Evolutionary conservation across 2,888 invertebrate genomes (phyloP), one percentile per base, ranked within the genome.

Genomic region (Nephrotoma flavescens): DNA sequence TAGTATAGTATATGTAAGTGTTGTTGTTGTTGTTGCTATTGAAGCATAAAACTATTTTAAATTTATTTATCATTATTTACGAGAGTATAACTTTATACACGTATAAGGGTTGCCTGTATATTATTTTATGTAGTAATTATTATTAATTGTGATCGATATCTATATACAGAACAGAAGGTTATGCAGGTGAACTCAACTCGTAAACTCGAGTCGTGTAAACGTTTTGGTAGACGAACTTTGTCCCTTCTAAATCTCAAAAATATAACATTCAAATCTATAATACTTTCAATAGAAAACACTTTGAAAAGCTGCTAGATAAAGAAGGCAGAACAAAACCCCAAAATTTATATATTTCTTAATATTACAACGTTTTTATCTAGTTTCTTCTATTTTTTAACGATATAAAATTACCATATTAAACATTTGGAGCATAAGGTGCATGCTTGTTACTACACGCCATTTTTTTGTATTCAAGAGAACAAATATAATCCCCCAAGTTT

Each of bases 341-440:
- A 15, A 57, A 57, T 57, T 15, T 57, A 57, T 52, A 52, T 57
- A 57, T 57, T 57, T 57, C 52, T 57, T 57, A 57, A 57, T 57
- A 57, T 57, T 57, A 57, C 52, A 57, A 15, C 52, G 52, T 15
- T 57, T 57, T 57, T 57, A 57, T 57, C 52, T 57, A 57, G 52
- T 57, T 57, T 57, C n/a, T 57, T 57, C 15, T 57, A 57, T 57
- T 57, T 57, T 57, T 57, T 57, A 57, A 57, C 52, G 52, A 57
- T 57, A 57, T 57, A 85, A 85, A 85, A 85, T 85, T 85, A 85
- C 85, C 85, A 85, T 85, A 85, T 85, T 85, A 85, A 85, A 85
- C 85, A 85, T 85, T 85, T 42, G 41, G 12, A 85, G 85, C 85
- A 85, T 85, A 85, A 85, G 85, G 85, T 42, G 85, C 85, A 15